These are phyloP conservation scores for Manacus vitellinus DNA, from an alignment of 2,113 vertebrate species.

Conservation along the genomic window DNA sequence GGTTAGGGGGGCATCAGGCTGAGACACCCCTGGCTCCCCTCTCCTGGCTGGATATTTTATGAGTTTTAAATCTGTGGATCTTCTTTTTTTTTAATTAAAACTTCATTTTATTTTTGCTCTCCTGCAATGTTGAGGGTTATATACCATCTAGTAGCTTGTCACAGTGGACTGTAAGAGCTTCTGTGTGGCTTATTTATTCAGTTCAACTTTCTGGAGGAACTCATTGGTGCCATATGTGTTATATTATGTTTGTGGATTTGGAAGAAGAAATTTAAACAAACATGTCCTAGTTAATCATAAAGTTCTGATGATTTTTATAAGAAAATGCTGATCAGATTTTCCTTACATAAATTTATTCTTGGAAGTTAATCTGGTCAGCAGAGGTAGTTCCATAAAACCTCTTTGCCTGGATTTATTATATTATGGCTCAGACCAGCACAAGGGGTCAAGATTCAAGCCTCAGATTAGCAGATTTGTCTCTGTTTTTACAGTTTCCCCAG, in stretches of 20 bases:
- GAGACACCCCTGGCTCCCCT: neutral
- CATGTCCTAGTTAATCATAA: neutral
- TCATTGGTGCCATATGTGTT: neutral
- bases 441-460: neutral
- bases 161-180: neutral
- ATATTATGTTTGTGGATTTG: neutral
- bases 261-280: neutral
- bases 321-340: neutral
- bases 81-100: neutral
- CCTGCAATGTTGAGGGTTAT: neutral
- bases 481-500: neutral
- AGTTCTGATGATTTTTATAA: neutral
- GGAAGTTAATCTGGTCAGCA: neutral
- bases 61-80: neutral
- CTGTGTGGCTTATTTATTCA: neutral
- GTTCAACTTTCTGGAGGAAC: neutral
- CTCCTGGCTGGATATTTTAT: neutral
- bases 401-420: neutral
- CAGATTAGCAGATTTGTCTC: neutral
- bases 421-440: neutral
- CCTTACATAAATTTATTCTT: neutral
- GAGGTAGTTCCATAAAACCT: neutral
- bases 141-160: neutral
- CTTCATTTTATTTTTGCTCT: neutral
- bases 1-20: neutral